phyloP scores from a whole-genome alignment of 2,797 vertebrate genomes.

The Mastacembelus armatus region DNA sequence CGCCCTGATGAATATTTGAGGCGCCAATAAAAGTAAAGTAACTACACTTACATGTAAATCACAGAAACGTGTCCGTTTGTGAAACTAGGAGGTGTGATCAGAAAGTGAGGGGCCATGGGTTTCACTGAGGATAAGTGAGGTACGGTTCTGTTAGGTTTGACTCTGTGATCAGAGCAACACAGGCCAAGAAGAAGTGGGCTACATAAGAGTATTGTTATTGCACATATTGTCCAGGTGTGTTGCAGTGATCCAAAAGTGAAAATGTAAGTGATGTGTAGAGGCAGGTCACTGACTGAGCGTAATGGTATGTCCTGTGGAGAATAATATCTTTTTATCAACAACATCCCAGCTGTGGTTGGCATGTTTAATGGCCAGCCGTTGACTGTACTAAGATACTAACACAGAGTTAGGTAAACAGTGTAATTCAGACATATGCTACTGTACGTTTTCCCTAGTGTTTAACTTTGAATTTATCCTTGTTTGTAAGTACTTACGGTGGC shows the following conservation, averaged over 20 bases:
- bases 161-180: constrained; percentile 8
- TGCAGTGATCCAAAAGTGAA: neutral
- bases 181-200: neutral
- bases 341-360: constrained; percentile 30
- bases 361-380: constrained; percentile 14
- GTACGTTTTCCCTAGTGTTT: neutral
- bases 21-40: constrained; percentile 29
- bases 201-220: neutral
- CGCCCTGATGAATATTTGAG: constrained; percentile 49
- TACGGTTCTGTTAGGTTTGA: constrained; percentile 1
- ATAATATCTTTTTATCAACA: constrained; percentile 33
- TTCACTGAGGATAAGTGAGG: constrained; percentile 17
- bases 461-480: constrained; percentile 9
- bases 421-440: constrained; percentile 6
- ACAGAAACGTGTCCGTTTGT: neutral
- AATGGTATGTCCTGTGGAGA: neutral
- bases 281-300: constrained; percentile 14
- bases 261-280: constrained; percentile 3
- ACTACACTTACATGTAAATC: constrained; percentile 18
- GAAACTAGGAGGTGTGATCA: neutral
- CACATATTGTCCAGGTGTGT: neutral
- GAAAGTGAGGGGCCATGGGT: neutral
- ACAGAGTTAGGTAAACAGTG: constrained; percentile 2
- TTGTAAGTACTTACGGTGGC: constrained; percentile 1
- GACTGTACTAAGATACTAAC: constrained; percentile 19